Evolutionary conservation across 2,888 invertebrate species (phyloP).

Genomic region (Archips xylosteana): DNA sequence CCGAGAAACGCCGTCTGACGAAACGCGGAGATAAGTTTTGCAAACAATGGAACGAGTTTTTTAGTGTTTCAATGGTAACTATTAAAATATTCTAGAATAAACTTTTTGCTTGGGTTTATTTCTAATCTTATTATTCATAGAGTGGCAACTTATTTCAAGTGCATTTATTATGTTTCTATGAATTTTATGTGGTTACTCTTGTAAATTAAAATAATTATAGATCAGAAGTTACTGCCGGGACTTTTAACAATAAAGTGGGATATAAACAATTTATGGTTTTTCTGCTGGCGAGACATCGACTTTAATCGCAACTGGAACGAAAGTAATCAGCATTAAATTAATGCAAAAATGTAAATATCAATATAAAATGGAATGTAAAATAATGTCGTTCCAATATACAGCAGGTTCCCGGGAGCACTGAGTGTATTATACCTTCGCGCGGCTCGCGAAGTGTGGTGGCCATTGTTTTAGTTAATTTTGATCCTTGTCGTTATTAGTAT

Average conservation of each 20-base stretch:
- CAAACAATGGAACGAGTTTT: slow-evolving; percentile 56
- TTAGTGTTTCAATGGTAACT: slow-evolving; percentile 39
- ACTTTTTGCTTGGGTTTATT: slow-evolving; percentile 17
- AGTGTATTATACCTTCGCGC: neutral
- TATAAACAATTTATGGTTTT: neutral
- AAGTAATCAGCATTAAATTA: slow-evolving; percentile 40
- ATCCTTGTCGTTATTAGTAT: slow-evolving; percentile 13
- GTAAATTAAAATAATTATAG: neutral
- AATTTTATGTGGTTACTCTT: neutral
- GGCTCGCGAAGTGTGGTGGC: neutral
- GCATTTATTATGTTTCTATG: neutral
- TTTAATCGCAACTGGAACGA: slow-evolving; percentile 22
- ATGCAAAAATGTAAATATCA: slow-evolving; percentile 38
- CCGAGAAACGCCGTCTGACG: slow-evolving; percentile 50
- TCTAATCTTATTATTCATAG: slow-evolving; percentile 14
- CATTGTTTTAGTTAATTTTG: slow-evolving; percentile 1
- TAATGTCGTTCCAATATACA: slow-evolving; percentile 37
- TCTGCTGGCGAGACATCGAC: slow-evolving; percentile 21
- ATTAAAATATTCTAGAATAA: slow-evolving; percentile 40
- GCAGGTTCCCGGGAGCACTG: slow-evolving; percentile 18
- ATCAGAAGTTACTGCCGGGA: neutral
- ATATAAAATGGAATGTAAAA: slow-evolving; percentile 34
- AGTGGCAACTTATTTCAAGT: neutral
- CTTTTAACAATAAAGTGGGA: slow-evolving; percentile 4
- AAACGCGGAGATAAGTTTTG: slow-evolving; percentile 52